These are phyloP conservation scores for Ceratina calcarata DNA, from an alignment of 1,140 invertebrate genomes.

Conservation along the genomic window DNA sequence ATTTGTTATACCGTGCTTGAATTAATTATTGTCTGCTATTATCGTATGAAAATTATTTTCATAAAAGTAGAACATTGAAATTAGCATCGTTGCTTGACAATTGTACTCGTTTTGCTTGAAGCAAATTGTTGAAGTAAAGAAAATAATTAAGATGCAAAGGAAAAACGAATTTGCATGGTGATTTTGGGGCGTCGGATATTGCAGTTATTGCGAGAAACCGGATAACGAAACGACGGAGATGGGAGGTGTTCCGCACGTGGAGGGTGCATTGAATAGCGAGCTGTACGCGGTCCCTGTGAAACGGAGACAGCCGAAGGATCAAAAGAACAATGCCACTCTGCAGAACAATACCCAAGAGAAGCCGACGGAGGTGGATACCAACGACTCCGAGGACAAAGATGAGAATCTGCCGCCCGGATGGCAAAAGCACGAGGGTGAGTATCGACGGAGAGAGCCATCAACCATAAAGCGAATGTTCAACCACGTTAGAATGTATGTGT, in stretches of 20 bases:
- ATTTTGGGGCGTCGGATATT: slow-evolving; percentile 57
- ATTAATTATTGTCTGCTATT: background rate
- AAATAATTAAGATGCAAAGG: background rate
- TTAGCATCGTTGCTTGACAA: background rate
- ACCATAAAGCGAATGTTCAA: no score
- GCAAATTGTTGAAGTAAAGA: background rate
- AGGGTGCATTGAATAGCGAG: slow-evolving; percentile 87
- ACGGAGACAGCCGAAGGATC: slow-evolving; percentile 81
- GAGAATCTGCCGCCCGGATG: slow-evolving; percentile 89
- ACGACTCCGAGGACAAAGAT: slow-evolving; percentile 79
- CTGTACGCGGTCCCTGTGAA: slow-evolving; percentile 89
- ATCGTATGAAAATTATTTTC: no score
- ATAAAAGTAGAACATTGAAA: background rate
- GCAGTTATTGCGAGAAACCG: slow-evolving; percentile 82
- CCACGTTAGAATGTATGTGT: background rate
- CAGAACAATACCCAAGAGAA: slow-evolving; percentile 77
- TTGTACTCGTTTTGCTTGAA: background rate
- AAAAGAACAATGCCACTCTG: slow-evolving; percentile 73
- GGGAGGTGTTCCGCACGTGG: slow-evolving; percentile 84
- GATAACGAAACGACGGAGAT: slow-evolving; percentile 82
- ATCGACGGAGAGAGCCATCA: background rate
- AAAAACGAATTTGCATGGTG: background rate
- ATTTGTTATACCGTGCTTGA: no score
- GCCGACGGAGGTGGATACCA: slow-evolving; percentile 77
- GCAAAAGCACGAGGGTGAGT: slow-evolving; percentile 94